Conservation (phyloP, 2,888 invertebrate genomes). For the Trissolcus japonicus region DNA sequence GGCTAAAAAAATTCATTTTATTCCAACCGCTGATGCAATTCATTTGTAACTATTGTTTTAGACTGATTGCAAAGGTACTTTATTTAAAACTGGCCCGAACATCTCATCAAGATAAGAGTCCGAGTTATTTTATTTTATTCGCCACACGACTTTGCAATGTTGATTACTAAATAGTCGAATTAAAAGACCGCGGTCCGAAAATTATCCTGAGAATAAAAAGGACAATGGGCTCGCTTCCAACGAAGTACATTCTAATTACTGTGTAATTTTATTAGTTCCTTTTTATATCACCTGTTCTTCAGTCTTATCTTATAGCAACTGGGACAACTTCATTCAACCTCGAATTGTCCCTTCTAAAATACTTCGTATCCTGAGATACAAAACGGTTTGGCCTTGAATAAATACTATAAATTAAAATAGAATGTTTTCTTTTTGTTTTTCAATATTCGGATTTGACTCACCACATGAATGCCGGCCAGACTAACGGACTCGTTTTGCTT, state of each 20-base stretch:
- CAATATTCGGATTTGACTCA: slow-evolving; percentile 68
- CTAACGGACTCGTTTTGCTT: slow-evolving; percentile 81
- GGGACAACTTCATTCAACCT: background rate
- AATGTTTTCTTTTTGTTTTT: no score
- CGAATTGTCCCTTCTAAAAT: background rate
- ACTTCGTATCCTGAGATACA: background rate
- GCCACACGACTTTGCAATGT: slow-evolving; percentile 10
- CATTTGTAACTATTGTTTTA: background rate
- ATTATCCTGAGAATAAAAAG: slow-evolving; percentile 1
- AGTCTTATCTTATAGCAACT: background rate
- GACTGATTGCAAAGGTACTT: background rate
- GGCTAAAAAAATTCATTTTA: background rate
- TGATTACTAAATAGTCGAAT: slow-evolving; percentile 14
- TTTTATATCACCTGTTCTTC: background rate
- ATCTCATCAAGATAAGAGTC: background rate
- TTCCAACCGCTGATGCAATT: background rate
- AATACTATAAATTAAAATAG: no score
- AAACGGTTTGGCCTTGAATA: no score
- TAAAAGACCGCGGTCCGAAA: background rate
- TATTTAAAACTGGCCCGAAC: background rate
- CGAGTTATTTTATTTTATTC: background rate
- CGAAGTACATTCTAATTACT: background rate
- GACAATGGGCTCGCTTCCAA: background rate
- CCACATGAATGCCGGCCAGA: slow-evolving; percentile 75
- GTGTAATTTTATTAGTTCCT: slow-evolving; percentile 5